These are phyloP conservation scores for Trissolcus brochymenae DNA, from an alignment of 2,888 invertebrate genomes.

Conservation along the genomic window DNA sequence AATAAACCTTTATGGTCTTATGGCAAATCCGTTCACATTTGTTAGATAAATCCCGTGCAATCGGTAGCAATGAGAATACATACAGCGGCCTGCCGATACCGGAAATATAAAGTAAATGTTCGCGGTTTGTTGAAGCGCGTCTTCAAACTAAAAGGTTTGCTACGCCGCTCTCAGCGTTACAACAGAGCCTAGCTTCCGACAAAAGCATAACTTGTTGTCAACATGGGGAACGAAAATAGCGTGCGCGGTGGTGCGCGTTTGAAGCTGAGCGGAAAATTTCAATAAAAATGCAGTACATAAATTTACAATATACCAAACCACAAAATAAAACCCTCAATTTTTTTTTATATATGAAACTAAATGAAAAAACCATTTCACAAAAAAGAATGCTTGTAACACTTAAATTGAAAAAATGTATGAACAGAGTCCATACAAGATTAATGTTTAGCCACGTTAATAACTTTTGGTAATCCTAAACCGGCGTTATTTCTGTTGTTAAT, in stretches of 20 bases:
- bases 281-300: slow-evolving; percentile 29
- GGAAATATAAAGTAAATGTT: slow-evolving; percentile 55
- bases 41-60: neutral
- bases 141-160: slow-evolving; percentile 55
- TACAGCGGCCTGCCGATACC: slow-evolving; percentile 28
- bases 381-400: neutral
- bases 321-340: no score
- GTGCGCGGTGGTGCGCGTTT: slow-evolving; percentile 8
- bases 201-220: slow-evolving; percentile 56
- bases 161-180: slow-evolving; percentile 37
- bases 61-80: neutral
- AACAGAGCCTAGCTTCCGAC: slow-evolving; percentile 36
- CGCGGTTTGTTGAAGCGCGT: slow-evolving; percentile 55
- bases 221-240: slow-evolving; percentile 53
- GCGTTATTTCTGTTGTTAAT: slow-evolving; percentile 20
- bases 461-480: slow-evolving; percentile 10
- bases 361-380: neutral
- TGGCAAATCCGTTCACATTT: no score
- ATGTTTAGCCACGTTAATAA: slow-evolving; percentile 16
- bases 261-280: slow-evolving; percentile 48
- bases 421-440: no score
- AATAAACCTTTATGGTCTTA: no score
- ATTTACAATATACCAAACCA: no score
- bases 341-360: no score
- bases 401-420: no score